Evolutionary conservation across 2,113 vertebrate genomes (phyloP).

Genomic region (Periophthalmodon schlosseri): DNA sequence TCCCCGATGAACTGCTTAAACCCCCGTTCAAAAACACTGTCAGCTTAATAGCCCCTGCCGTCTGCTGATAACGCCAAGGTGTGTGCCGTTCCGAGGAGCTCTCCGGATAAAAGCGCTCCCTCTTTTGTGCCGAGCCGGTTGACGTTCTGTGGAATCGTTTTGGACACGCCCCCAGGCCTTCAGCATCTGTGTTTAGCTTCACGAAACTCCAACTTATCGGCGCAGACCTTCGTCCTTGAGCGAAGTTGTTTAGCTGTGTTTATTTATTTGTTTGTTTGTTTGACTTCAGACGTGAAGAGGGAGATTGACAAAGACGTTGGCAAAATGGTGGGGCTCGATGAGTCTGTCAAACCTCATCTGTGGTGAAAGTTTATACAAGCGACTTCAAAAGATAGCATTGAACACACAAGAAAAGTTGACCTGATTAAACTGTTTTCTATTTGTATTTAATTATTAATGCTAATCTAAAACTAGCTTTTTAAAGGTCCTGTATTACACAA

Average conservation of each 20-base stretch:
- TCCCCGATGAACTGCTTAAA: constrained; percentile 59
- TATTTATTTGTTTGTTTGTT: constrained; percentile 30
- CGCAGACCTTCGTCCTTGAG: constrained; percentile 53
- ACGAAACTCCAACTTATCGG: constrained; percentile 32
- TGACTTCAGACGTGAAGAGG: constrained; percentile 19
- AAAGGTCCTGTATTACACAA: too few relatives aligned
- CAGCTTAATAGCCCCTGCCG: constrained; percentile 64
- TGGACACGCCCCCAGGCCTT: constrained; percentile 30
- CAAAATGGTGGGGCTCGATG: constrained; percentile 27
- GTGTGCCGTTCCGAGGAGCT: constrained; percentile 47
- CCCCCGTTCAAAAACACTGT: constrained; percentile 44
- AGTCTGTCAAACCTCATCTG: constrained; percentile 62
- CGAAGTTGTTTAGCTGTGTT: constrained; percentile 25
- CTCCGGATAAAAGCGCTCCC: constrained; percentile 56
- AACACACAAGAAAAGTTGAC: too few relatives aligned
- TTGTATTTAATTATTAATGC: too few relatives aligned
- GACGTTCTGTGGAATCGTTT: constrained; percentile 10
- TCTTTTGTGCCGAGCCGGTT: constrained; percentile 55
- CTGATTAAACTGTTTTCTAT: too few relatives aligned
- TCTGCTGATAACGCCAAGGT: constrained; percentile 62
- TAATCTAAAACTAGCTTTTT: too few relatives aligned
- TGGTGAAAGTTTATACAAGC: constrained; percentile 6
- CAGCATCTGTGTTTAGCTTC: constrained; percentile 32
- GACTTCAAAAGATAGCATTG: background rate
- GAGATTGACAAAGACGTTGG: constrained; percentile 27